These are phyloP conservation scores for Myotis yumanensis DNA, from an alignment of 2,113 vertebrate species.

Conservation along the genomic window DNA sequence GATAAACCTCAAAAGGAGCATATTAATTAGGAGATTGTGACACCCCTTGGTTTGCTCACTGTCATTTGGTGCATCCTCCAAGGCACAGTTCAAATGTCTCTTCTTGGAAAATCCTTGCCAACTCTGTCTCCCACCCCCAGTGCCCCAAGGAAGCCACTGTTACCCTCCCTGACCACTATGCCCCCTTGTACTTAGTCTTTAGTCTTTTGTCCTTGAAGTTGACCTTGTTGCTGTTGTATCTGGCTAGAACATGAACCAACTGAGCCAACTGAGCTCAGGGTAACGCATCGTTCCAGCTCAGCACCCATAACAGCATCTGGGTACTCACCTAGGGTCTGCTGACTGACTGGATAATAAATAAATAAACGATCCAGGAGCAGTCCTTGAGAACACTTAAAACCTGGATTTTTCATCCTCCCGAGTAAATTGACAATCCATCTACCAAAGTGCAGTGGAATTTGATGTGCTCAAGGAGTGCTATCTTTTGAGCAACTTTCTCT, in stretches of 20 bases:
- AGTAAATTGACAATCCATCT: neutral
- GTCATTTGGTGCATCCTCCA: neutral
- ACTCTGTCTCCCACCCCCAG: neutral
- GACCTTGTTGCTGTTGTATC: neutral
- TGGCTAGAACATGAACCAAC: neutral
- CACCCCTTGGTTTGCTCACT: neutral
- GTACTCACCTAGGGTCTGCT: neutral
- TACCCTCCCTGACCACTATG: neutral
- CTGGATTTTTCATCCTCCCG: neutral
- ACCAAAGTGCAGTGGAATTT: neutral
- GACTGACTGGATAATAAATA: neutral
- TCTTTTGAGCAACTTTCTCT: neutral
- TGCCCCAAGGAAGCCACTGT: neutral
- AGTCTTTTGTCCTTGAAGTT: neutral
- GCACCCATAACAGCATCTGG: neutral
- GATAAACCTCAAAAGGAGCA: conserved; percentile 32
- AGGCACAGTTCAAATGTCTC: neutral
- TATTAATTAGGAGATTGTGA: conserved; percentile 17
- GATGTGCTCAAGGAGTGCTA: neutral
- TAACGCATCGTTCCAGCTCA: neutral
- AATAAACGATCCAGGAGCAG: neutral
- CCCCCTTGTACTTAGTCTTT: neutral
- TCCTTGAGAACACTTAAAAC: neutral
- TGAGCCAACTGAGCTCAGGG: neutral
- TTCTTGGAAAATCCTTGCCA: neutral